phyloP scores from a whole-genome alignment of 2,113 vertebrate species.

The Pedetes capensis region DNA sequence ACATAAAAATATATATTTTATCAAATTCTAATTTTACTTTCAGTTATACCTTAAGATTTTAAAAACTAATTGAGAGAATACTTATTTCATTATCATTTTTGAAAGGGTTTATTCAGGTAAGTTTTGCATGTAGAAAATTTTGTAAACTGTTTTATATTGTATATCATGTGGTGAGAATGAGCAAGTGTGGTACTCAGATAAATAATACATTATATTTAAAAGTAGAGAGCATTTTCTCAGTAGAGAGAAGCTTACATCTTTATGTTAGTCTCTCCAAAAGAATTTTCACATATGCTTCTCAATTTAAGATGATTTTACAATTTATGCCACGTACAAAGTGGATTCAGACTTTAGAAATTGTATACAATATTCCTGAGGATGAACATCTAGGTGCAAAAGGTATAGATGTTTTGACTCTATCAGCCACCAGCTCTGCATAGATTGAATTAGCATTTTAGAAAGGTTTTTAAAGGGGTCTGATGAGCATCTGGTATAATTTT shows the following conservation, averaged over 20 bases:
- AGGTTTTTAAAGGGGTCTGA: not conserved
- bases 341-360: not conserved
- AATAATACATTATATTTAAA: not conserved
- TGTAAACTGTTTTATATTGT: not conserved
- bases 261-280: not conserved
- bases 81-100: not conserved
- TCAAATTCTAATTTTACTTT: no score
- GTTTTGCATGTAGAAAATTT: not conserved
- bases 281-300: not conserved
- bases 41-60: not conserved
- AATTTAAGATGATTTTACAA: not conserved
- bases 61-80: not conserved
- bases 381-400: not conserved
- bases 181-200: not conserved
- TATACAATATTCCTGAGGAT: not conserved
- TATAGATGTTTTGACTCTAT: not conserved
- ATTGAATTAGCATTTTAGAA: slow-evolving; percentile 32
- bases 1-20: not conserved
- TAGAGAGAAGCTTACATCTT: not conserved
- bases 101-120: not conserved
- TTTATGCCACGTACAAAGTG: not conserved
- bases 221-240: not conserved
- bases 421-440: not conserved
- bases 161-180: not conserved
- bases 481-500: slow-evolving; percentile 5